Conservation (phyloP, 2,113 vertebrate species). For the Archocentrus centrarchus region DNA sequence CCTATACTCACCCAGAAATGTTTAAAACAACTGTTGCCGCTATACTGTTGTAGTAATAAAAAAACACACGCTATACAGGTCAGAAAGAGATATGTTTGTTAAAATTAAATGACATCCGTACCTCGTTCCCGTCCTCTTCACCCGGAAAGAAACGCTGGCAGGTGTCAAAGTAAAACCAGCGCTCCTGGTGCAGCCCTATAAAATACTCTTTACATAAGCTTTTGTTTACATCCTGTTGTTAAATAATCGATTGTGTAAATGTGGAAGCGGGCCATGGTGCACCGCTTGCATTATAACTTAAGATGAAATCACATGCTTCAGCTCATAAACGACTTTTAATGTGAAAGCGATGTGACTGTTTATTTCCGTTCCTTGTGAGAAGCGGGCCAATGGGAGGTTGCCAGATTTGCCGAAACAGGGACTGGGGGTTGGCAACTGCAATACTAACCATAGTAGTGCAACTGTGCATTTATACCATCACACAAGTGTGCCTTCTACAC, state of each 20-base stretch:
- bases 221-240: rapidly evolving
- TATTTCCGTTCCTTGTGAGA: constrained; percentile 25
- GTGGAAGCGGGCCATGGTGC: rapidly evolving
- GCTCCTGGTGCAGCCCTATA: rapidly evolving
- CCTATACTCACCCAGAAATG: background rate
- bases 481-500: background rate
- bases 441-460: background rate
- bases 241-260: rapidly evolving
- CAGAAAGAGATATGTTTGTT: constrained; percentile 23
- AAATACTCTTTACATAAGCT: rapidly evolving
- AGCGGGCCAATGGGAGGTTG: constrained; percentile 63
- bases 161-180: constrained; percentile 34
- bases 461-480: background rate
- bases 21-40: background rate
- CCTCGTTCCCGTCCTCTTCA: constrained; percentile 62
- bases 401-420: constrained; percentile 61
- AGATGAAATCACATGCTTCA: rapidly evolving
- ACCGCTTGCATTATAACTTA: rapidly evolving
- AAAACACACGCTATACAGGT: background rate
- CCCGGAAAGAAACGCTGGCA: constrained; percentile 56
- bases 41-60: no score
- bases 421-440: background rate
- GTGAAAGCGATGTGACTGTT: constrained; percentile 18
- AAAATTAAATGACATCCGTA: constrained; percentile 61
- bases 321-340: constrained; percentile 30